Evolutionary conservation across 2,888 invertebrate species (phyloP).

Genomic region (Eurois occulta): DNA sequence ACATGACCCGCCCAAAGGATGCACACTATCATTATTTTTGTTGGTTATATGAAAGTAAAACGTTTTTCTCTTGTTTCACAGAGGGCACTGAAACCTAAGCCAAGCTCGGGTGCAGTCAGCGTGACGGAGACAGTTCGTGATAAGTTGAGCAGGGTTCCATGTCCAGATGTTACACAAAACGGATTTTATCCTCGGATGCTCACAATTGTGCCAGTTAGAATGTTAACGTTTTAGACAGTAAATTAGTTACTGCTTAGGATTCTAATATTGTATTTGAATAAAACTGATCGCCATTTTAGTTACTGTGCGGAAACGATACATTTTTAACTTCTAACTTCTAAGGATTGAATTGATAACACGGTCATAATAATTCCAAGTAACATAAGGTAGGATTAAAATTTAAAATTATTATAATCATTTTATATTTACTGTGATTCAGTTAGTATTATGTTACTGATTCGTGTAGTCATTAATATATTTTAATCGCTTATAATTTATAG

Average conservation of each 20-base stretch:
- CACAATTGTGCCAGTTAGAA: slow-evolving; percentile 89
- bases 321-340: slow-evolving; percentile 69
- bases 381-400: slow-evolving; percentile 67
- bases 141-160: slow-evolving; percentile 86
- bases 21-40: neutral
- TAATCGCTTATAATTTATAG: slow-evolving; percentile 72
- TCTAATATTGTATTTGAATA: slow-evolving; percentile 75
- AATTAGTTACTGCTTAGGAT: slow-evolving; percentile 81
- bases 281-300: slow-evolving; percentile 75
- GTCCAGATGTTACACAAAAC: slow-evolving; percentile 77
- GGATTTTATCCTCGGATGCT: slow-evolving; percentile 82
- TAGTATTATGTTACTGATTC: slow-evolving; percentile 81
- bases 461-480: slow-evolving; percentile 75
- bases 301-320: slow-evolving; percentile 64
- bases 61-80: slow-evolving; percentile 68
- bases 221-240: slow-evolving; percentile 81
- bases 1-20: too few species aligned
- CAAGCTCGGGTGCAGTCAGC: slow-evolving; percentile 68
- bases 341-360: slow-evolving; percentile 69
- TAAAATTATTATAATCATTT: slow-evolving; percentile 76
- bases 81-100: slow-evolving; percentile 85
- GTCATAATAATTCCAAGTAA: slow-evolving; percentile 81
- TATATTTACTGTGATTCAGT: slow-evolving; percentile 87
- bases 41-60: neutral
- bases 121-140: slow-evolving; percentile 78